Evolutionary conservation across 2,797 vertebrate genomes (phyloP).

Genomic region (Huso huso): DNA sequence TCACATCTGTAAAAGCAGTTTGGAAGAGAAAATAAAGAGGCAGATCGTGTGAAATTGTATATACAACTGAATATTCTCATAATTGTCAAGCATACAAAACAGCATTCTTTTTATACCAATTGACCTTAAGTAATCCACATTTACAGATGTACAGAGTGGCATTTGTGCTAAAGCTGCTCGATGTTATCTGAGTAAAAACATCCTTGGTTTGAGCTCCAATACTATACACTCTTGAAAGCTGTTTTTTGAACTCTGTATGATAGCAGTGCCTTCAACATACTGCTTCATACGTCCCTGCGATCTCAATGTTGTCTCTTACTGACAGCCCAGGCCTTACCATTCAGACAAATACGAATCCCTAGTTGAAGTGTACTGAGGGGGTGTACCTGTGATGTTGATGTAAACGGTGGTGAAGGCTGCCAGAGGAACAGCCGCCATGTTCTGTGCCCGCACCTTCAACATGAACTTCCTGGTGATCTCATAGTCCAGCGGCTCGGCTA

Average conservation of each 20-base stretch:
- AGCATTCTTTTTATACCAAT: background rate
- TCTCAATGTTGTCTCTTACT: no score
- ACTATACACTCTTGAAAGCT: background rate
- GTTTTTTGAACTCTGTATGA: background rate
- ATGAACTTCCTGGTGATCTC: slow-evolving; percentile 75
- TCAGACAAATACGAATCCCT: background rate
- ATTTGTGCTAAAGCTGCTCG: background rate
- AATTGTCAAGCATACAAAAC: background rate
- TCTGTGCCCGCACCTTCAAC: slow-evolving; percentile 75
- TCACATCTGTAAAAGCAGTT: slow-evolving; percentile 64
- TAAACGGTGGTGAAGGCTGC: slow-evolving; percentile 70
- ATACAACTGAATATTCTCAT: background rate
- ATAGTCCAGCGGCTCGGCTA: slow-evolving; percentile 78
- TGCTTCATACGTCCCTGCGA: background rate
- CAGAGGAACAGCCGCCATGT: slow-evolving; percentile 72
- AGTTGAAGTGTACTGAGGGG: background rate
- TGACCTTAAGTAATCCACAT: no score
- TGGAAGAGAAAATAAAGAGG: slow-evolving; percentile 1
- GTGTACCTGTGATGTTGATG: slow-evolving; percentile 73
- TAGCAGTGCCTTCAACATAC: background rate
- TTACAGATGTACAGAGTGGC: background rate
- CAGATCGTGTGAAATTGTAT: slow-evolving; percentile 12
- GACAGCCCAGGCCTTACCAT: no score
- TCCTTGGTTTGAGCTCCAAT: background rate
- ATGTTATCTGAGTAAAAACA: background rate